Percentiles rank a stretch among this genome's conserved stretches.
Conservation (phyloP, 2,113 vertebrate genomes). For the Psephotus haematonotus region DNA sequence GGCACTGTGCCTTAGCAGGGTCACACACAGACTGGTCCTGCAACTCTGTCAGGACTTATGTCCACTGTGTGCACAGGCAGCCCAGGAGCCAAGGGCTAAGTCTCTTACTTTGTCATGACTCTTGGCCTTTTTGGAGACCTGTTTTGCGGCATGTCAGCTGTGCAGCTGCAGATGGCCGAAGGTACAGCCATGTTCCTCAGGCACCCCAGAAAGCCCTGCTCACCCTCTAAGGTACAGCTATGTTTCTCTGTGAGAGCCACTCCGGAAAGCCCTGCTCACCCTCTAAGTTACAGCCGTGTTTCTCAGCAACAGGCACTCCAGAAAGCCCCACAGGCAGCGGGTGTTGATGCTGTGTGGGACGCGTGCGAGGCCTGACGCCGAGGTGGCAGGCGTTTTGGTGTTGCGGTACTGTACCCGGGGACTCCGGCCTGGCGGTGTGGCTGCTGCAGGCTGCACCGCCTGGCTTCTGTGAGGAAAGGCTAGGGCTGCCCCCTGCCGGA, state of each 20-base stretch:
- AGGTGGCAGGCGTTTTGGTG: rapidly evolving
- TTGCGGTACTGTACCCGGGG: not conserved
- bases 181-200: rapidly evolving
- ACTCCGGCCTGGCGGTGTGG: rapidly evolving
- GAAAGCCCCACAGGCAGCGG: not conserved
- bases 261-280: not conserved
- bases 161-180: rapidly evolving
- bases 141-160: rapidly evolving
- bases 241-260: rapidly evolving
- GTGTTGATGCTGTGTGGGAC: rapidly evolving
- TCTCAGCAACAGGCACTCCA: no score
- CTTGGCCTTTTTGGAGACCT: rapidly evolving
- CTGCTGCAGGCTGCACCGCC: not conserved
- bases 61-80: rapidly evolving
- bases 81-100: not conserved
- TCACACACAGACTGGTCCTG: not conserved
- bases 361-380: rapidly evolving
- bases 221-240: no score
- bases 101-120: not conserved
- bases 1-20: not conserved
- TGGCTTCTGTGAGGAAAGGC: not conserved
- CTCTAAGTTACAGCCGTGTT: not conserved
- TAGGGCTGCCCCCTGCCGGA: rapidly evolving
- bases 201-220: no score
- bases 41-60: not conserved